These are phyloP conservation scores for Tragelaphus strepsiceros DNA, from an alignment of 2,113 vertebrate species.

Conservation along the genomic window DNA sequence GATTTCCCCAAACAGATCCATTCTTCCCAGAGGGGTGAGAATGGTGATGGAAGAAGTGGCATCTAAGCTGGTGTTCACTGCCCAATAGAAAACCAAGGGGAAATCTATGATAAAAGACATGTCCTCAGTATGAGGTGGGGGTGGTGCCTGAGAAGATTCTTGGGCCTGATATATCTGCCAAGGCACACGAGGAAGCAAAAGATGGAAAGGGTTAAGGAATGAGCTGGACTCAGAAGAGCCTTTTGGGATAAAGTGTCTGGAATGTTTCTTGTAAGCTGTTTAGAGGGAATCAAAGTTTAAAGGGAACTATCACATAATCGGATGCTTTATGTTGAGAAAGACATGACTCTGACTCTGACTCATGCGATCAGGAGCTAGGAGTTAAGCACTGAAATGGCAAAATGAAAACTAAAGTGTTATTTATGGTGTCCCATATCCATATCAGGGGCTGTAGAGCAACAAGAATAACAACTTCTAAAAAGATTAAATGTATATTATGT, in stretches of 20 bases:
- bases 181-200: background rate
- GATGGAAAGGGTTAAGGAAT: background rate
- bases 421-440: background rate
- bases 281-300: background rate
- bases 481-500: background rate
- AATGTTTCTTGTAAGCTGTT: slow-evolving; percentile 55
- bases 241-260: background rate
- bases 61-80: background rate
- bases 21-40: background rate
- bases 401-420: background rate
- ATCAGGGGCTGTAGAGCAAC: background rate
- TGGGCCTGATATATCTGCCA: background rate
- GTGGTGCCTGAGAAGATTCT: background rate
- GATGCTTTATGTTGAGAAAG: slow-evolving; percentile 5
- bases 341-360: background rate
- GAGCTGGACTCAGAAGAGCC: background rate
- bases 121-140: background rate
- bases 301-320: slow-evolving; percentile 33
- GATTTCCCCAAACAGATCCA: background rate
- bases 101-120: background rate
- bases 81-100: background rate
- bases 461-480: background rate
- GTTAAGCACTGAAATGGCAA: background rate
- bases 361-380: background rate
- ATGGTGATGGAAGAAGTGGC: background rate